Evolutionary conservation across 1,140 invertebrate species (phyloP), one percentile per base, ranked within the genome.

Genomic region (Nebria ingens): DNA sequence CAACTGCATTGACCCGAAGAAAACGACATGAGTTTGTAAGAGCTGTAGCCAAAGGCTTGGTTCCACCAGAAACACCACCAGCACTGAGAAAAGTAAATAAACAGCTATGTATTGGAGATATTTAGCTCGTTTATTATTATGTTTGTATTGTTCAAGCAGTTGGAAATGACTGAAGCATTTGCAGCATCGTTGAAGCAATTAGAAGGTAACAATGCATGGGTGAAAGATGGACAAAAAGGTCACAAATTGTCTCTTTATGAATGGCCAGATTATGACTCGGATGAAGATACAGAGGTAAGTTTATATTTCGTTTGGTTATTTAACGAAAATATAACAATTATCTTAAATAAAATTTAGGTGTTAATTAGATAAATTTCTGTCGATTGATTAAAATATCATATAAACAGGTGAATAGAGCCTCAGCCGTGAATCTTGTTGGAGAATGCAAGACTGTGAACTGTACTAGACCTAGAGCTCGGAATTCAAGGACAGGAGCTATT

Each of bases 31-130:
- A 86, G 65, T 83, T 86, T 60, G 73, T 83, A 1, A 70, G 73
- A 23, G 81, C 83, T 25, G 79, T 84, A 19, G 74, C 75, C n/a
- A 82, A 82, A 68, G 82, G 83, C 2, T 70, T 84, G 6, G 76
- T 83, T 22, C 81, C 82, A n/a, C 80, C 81, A 3, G 81, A 83
- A 66, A 82, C 80, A 11, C 80, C 81, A 1, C 79, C 80, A 9
- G 65, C 71, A 3, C 62, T 76, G 50, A 63, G 79, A 38, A 77
- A 79, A 57, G 59, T 66, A 9, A 67, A 62, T 50, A 69, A 73
- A 55, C 60, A 6, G 4, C 25, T n/a, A n/a, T n/a, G n/a, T n/a
- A n/a, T 29, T 29, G 25, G 13, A 29, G 13, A 29, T 13, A 6
- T 6, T 29, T 29, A 29, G 13, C 4, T 6, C 25, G 4, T 4